Percentiles rank a stretch among this genome's conserved stretches.
Conservation (phyloP, 2,797 vertebrate genomes). For the Syngnathus rostellatus region DNA sequence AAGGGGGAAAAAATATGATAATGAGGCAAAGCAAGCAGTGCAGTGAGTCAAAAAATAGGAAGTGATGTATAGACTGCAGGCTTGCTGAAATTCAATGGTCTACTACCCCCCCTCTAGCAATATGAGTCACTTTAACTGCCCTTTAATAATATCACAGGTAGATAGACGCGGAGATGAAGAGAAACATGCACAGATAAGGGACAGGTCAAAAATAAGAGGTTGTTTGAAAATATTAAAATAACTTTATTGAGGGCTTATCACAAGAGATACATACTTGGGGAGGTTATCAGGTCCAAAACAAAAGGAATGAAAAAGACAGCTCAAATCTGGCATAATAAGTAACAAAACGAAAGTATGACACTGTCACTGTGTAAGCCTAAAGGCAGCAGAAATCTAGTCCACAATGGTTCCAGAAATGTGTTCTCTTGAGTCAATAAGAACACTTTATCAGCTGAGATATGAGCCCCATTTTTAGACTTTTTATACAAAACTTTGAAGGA, state of each 20-base stretch:
- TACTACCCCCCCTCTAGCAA: constrained; percentile 31
- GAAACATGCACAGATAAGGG: constrained; percentile 23
- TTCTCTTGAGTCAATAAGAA: constrained; percentile 3
- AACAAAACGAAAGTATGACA: constrained; percentile 10
- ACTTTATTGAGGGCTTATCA: constrained; percentile 25
- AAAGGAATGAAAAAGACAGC: constrained; percentile 8
- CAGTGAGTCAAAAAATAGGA: constrained; percentile 32
- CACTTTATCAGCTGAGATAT: constrained; percentile 7
- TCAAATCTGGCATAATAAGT: constrained; percentile 7
- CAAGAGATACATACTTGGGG: constrained; percentile 9
- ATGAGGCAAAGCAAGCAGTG: constrained; percentile 8
- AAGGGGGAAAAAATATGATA: constrained; percentile 1
- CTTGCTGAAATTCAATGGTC: constrained; percentile 46
- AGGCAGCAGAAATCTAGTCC: constrained; percentile 9
- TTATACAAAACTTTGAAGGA: not conserved
- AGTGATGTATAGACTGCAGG: constrained; percentile 46
- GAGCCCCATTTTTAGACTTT: not conserved
- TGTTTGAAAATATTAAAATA: constrained; percentile 23
- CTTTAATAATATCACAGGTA: constrained; percentile 44
- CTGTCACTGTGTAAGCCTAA: constrained; percentile 5
- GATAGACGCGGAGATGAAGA: constrained; percentile 16
- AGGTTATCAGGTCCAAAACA: constrained; percentile 13
- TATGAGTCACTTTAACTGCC: constrained; percentile 25
- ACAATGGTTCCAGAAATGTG: constrained; percentile 9
- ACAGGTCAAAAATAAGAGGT: constrained; percentile 19